These are phyloP conservation scores for Lacerta viridis DNA, from an alignment of 2,797 vertebrate species.

Conservation along the genomic window DNA sequence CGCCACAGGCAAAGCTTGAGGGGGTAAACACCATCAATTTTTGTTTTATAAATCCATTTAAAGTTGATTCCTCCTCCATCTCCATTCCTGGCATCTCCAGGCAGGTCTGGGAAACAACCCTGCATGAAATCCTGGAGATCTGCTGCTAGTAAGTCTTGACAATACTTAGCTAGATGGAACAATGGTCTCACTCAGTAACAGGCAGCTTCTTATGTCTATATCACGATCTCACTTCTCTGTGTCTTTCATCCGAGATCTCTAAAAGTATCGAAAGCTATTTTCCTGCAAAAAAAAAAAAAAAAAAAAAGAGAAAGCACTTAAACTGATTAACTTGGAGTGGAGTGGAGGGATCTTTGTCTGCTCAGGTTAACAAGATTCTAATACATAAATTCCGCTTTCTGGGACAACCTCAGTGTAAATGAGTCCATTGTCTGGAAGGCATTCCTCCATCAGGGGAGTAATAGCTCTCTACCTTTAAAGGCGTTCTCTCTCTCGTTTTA, in stretches of 20 bases:
- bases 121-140: no score
- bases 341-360: background rate
- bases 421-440: background rate
- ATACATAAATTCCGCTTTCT: background rate
- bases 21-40: no score
- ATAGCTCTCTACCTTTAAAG: background rate
- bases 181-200: no score
- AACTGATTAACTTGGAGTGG: background rate
- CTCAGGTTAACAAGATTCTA: background rate
- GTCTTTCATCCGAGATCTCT: background rate
- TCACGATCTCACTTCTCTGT: background rate
- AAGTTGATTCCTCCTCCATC: no score
- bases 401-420: background rate
- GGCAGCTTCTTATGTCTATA: no score
- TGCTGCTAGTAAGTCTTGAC: no score
- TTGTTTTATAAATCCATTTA: no score
- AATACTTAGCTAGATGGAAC: no score
- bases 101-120: no score
- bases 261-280: background rate
- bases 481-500: background rate
- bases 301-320: background rate
- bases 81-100: no score
- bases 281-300: background rate
- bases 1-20: no score
- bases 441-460: background rate